These are phyloP conservation scores for Podarcis siculus DNA, from an alignment of 2,797 vertebrate species.

Conservation along the genomic window DNA sequence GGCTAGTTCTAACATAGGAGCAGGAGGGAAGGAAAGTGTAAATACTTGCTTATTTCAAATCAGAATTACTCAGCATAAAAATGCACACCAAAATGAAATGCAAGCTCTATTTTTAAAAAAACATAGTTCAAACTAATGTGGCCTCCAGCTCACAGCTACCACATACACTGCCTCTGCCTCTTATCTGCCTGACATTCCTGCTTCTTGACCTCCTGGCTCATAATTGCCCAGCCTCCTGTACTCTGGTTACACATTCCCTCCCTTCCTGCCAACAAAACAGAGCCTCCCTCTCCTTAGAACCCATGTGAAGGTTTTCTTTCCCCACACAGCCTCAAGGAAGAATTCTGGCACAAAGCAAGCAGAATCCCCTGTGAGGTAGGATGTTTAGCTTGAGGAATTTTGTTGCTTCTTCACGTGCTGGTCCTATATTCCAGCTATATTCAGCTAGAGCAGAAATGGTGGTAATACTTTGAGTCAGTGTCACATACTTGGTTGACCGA, in stretches of 20 bases:
- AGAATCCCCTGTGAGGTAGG: not conserved
- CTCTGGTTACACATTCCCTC: not conserved
- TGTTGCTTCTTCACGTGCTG: not conserved
- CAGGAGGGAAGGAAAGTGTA: not conserved
- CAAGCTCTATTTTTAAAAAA: too few species aligned
- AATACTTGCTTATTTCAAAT: not conserved
- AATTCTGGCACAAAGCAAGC: not conserved
- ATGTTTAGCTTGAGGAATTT: not conserved
- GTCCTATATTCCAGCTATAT: not conserved
- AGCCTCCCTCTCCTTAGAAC: not conserved
- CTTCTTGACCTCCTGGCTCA: not conserved
- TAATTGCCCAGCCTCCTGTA: not conserved
- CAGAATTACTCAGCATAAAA: too few species aligned
- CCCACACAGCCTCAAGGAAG: not conserved
- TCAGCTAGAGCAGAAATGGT: not conserved
- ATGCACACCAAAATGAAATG: accelerated
- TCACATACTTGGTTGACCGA: not conserved
- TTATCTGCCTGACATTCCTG: not conserved
- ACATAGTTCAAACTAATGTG: not conserved
- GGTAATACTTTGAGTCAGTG: not conserved
- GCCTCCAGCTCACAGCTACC: not conserved
- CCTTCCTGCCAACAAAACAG: not conserved
- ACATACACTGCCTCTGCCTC: not conserved
- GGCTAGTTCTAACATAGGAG: not conserved
- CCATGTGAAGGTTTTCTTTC: not conserved